Base-by-base conservation (phyloP, 1,140 invertebrate genomes). In the Sinonovacula constricta region DNA sequence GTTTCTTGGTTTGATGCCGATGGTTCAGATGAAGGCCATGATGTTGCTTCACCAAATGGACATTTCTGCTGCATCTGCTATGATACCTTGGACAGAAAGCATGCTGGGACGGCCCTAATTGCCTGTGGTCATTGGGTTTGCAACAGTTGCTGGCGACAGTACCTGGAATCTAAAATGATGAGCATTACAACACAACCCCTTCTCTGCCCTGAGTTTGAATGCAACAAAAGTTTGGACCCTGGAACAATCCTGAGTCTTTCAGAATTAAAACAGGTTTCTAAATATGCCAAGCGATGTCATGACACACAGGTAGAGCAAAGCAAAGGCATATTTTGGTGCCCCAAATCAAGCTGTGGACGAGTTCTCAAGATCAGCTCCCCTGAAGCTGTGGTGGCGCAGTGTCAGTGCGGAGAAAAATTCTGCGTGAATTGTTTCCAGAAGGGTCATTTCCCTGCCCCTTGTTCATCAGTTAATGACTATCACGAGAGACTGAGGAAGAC, bases 71-170 rank as follows among this genome's bases (percentile, higher is more conserved):
- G 62, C 39, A 74, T 83, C 18, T 83, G 83, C 30, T 81, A 83
- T 26, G 74, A 70, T 1, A 7, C 31, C 1, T 56, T 81, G 1
- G 60, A 51, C 0, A 63, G 54, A 12, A 54, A 18, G 33, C 36
- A 51, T 3, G 51, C 62, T 2, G 83, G 74, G 3, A 83, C 83
- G 15, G 71, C 79, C 24, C 66, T 87, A n/a, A 60, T 54, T 12
- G 24, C 66, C 18, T 87, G 86, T 60, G 74, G 80, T 28, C 86
- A 87, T 60, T 81, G 80, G 79, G 85, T 87, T 60, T 87, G 86
- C 75, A 71, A 85, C 66, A 34, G n/a, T 0, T 87, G 86, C 62
- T 87, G 83, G 86, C 67, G 62, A 34, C 60, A 74, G 2, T 83
- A 87, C 65, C 49, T 83, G 18, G 33, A 51, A n/a, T 56, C 66